These are phyloP conservation scores for Virgularia gustaviana DNA, from an alignment of 92 coral and sea anemone genomes.

Conservation along the genomic window DNA sequence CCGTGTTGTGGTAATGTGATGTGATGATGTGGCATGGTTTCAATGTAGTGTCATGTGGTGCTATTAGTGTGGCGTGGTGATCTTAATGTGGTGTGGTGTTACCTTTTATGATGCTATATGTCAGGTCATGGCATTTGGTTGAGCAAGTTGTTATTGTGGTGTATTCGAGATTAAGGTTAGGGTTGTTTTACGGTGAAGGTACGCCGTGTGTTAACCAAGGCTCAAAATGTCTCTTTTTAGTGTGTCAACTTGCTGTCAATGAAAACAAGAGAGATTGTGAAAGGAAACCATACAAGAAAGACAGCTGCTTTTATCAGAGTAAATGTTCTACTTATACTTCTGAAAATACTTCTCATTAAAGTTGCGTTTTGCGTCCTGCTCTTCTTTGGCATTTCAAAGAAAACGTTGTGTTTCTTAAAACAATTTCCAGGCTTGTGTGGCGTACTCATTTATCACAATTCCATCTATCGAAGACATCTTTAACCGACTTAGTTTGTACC, in stretches of 20 bases:
- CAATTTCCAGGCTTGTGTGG: conserved; percentile 95
- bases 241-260: conserved; percentile 84
- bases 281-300: conserved; percentile 89
- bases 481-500: conserved; percentile 74
- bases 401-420: too few species aligned
- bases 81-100: neutral
- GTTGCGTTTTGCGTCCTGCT: too few species aligned
- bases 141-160: neutral
- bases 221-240: conserved; percentile 51
- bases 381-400: too few species aligned
- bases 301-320: conserved; percentile 96
- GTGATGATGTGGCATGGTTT: neutral
- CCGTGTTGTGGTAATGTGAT: neutral
- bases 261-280: conserved; percentile 83
- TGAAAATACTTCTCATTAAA: too few species aligned
- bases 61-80: neutral
- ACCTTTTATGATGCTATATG: too few species aligned
- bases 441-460: conserved; percentile 89
- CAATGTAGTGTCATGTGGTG: neutral
- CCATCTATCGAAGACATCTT: conserved; percentile 90
- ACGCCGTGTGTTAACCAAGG: too few species aligned
- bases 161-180: neutral
- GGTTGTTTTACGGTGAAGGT: too few species aligned
- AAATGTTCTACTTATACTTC: conserved; percentile 2
- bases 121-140: neutral